These are phyloP conservation scores for Polymixis flavicincta DNA, from an alignment of 2,888 invertebrate genomes.

Conservation along the genomic window DNA sequence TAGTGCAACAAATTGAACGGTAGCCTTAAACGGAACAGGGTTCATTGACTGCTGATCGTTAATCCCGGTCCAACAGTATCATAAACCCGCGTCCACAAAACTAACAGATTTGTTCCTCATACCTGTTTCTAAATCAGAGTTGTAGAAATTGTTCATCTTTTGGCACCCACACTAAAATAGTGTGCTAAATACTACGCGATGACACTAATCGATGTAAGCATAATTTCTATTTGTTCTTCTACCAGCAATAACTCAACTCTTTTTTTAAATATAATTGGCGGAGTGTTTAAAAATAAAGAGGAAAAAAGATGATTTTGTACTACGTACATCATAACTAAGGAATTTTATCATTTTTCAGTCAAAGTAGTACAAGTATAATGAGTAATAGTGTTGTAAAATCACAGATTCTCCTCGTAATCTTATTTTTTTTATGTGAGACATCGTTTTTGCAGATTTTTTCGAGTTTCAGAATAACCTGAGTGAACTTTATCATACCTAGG, in stretches of 20 bases:
- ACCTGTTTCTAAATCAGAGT: slow-evolving; percentile 27
- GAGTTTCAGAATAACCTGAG: no score
- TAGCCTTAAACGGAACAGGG: slow-evolving; percentile 70
- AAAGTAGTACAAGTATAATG: background rate
- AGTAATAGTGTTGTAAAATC: background rate
- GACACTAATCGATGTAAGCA: slow-evolving; percentile 49
- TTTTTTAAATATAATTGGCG: background rate
- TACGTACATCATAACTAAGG: background rate
- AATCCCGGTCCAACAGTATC: slow-evolving; percentile 54
- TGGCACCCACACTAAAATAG: slow-evolving; percentile 31
- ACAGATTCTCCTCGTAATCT: no score
- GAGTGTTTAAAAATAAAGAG: slow-evolving; percentile 10
- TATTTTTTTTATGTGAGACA: background rate
- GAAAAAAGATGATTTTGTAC: background rate
- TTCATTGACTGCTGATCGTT: slow-evolving; percentile 70
- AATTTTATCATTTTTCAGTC: background rate
- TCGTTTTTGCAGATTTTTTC: no score
- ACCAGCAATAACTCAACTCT: slow-evolving; percentile 18
- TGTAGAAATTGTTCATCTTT: slow-evolving; percentile 22
- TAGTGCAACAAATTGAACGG: slow-evolving; percentile 58
- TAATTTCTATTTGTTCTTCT: slow-evolving; percentile 44
- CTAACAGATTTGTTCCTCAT: slow-evolving; percentile 26
- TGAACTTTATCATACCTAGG: no score
- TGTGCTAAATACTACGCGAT: slow-evolving; percentile 34
- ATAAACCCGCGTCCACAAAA: slow-evolving; percentile 57